These are phyloP conservation scores for Cyprinodon brontotheroides DNA, from an alignment of 2,113 vertebrate species.

Conservation along the genomic window DNA sequence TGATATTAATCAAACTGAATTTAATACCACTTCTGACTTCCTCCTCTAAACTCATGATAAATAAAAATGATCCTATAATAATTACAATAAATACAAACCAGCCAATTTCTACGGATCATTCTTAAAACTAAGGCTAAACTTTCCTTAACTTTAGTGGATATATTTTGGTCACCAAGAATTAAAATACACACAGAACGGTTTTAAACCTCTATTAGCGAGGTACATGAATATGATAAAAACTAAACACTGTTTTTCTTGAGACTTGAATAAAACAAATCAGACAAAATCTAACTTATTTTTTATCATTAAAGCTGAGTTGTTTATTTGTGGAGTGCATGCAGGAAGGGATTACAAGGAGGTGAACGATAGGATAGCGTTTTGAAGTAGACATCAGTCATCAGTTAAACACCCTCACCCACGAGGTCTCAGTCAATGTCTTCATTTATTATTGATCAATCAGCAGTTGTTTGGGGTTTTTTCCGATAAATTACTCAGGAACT, in stretches of 20 bases:
- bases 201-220: too few species aligned
- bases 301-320: neutral
- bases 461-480: constrained; percentile 30
- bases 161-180: too few species aligned
- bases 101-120: too few species aligned
- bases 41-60: too few species aligned
- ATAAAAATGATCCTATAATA: too few species aligned
- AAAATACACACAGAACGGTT: too few species aligned
- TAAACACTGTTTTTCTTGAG: neutral
- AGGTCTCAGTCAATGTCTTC: constrained; percentile 40
- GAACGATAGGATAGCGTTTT: constrained; percentile 16
- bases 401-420: constrained; percentile 8
- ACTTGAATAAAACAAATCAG: neutral
- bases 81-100: too few species aligned
- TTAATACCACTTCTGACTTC: too few species aligned
- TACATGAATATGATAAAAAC: neutral
- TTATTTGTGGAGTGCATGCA: too few species aligned
- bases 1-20: too few species aligned
- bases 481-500: constrained; percentile 63
- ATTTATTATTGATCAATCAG: constrained; percentile 70
- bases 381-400: neutral
- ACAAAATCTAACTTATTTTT: neutral
- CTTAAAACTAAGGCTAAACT: too few species aligned
- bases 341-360: constrained; percentile 6
- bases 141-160: too few species aligned